phyloP scores from a whole-genome alignment of 1,140 invertebrate genomes.

The Leptinotarsa defecta region DNA sequence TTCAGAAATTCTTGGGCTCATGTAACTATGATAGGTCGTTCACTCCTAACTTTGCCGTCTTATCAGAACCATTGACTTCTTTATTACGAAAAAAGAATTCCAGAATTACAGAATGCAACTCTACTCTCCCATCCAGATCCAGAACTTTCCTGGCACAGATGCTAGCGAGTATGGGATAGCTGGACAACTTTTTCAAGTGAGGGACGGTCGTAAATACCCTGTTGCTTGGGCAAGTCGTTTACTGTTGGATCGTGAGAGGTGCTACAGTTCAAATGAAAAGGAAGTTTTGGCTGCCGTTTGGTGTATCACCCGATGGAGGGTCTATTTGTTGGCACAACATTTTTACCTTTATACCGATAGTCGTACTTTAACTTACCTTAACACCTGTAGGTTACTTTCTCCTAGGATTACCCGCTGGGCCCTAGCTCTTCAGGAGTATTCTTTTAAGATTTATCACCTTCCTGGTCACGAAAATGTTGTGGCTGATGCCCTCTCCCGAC shows the following conservation, averaged over 20 bases:
- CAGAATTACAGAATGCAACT: neutral
- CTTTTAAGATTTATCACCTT: neutral
- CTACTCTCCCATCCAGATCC: neutral
- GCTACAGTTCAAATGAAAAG: neutral
- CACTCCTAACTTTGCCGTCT: no score
- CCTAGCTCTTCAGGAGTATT: neutral
- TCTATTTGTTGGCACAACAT: neutral
- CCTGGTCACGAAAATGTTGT: neutral
- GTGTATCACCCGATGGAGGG: no score
- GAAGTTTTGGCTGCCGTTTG: neutral
- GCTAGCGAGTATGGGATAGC: neutral
- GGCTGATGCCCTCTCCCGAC: neutral
- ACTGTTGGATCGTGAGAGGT: neutral
- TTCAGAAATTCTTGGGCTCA: neutral
- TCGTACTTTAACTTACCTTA: neutral
- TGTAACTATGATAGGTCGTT: neutral
- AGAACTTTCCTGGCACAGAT: neutral
- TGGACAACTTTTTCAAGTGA: neutral
- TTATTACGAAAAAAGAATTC: neutral
- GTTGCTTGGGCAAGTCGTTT: neutral
- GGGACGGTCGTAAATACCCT: neutral
- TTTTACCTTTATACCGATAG: neutral
- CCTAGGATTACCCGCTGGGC: neutral
- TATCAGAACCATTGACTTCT: neutral
- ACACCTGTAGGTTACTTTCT: neutral